phyloP scores from a whole-genome alignment of 2,888 invertebrate species.

The Villa cingulata region DNA sequence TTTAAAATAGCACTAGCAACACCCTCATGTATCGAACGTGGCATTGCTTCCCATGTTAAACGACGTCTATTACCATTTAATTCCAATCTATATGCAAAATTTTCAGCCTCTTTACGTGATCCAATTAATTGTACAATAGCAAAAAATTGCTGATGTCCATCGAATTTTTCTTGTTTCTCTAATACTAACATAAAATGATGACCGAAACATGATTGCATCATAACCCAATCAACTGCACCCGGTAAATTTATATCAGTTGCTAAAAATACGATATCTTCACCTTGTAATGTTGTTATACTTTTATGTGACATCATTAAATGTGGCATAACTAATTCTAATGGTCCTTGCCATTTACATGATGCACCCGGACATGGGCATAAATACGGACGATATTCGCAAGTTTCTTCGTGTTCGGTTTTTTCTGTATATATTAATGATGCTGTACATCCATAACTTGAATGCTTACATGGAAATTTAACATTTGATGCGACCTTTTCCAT shows the following conservation, averaged over 20 bases:
- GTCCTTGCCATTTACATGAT: conserved; percentile 98
- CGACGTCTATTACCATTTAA: conserved; percentile 88
- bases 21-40: conserved; percentile 96
- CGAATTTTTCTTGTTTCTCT: conserved; percentile 96
- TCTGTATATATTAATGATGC: conserved; percentile 90
- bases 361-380: conserved; percentile 99
- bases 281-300: conserved; percentile 95
- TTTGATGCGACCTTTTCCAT: conserved; percentile 99
- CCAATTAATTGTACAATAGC: conserved; percentile 99
- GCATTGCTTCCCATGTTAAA: conserved; percentile 98
- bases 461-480: conserved; percentile 98
- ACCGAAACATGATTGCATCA: conserved; percentile 99
- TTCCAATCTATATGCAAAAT: conserved; percentile 95
- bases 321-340: conserved; percentile 95
- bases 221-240: conserved; percentile 98
- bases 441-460: conserved; percentile 87
- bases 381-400: conserved; percentile 96
- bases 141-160: conserved; percentile 92
- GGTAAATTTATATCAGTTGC: conserved; percentile 99
- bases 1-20: conserved; percentile 94
- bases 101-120: conserved; percentile 96
- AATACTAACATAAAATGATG: conserved; percentile 99
- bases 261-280: conserved; percentile 98
- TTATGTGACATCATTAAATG: conserved; percentile 96
- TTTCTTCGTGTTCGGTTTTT: conserved; percentile 96